Base-by-base conservation (phyloP, 2,888 invertebrate species). In the Carpatolechia fugitivella region DNA sequence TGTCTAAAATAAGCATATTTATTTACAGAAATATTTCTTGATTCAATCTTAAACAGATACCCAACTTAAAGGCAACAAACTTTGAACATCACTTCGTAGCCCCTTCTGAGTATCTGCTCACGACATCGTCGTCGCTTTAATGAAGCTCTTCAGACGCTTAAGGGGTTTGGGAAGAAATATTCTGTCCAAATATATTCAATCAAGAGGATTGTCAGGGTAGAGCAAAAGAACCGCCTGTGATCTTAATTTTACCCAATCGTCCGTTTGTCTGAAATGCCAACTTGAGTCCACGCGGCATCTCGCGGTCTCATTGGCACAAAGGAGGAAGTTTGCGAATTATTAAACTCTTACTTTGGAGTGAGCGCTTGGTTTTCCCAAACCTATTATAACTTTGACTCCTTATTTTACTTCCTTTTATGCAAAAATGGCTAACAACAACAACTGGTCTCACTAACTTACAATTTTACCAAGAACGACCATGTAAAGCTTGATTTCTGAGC, bases 281-380 rank as follows among this genome's bases (percentile, higher is more conserved):
- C 53, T 60, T 60, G 48, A 47, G 60, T 49, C 55, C 56, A 54
- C 56, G 40, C 57, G 55, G 54, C 56, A 54, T 46, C 59, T 58
- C 64, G 59, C 63, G 52, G 59, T 64, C 61, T 58, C 58, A 56
- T 63, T 63, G 50, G 59, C 48, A 54, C 53, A 51, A 53, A 60
- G 56, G 58, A 54, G 56, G 58, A 70, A 71, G 57, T 71, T 70
- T 64, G 55, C 60, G 65, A 69, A 66, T 71, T 61, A 65, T 65
- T 66, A 61, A 65, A 63, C 61, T 58, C 60, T 57, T 54, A 61
- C 63, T 66, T 59, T 55, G 48, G 36, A 58, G 18, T 38, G 13
- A 55, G 55, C 57, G 58, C 57, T 60, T 57, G 53, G 50, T 52
- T 58, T 49, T 53, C 60, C 57, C 54, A 57, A 58, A 60, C 57